Evolutionary conservation across 2,888 invertebrate genomes (phyloP), one percentile per base, ranked within the genome.

Genomic region (Axea sp.): DNA sequence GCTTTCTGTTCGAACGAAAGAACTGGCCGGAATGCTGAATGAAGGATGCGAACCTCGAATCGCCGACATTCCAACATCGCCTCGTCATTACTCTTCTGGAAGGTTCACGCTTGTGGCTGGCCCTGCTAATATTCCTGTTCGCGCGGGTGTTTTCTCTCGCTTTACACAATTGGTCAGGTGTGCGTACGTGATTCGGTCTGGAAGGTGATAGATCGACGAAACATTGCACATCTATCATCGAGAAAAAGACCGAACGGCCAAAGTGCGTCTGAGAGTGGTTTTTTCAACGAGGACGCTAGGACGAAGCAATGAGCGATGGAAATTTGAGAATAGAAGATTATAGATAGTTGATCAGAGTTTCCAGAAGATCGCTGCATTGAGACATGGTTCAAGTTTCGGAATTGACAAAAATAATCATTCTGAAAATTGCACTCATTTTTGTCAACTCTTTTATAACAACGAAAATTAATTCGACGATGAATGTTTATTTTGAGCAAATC

Each of bases 11-110:
- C 6, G 14, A 30, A n/a, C 28, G 17, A 33, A 49, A 57, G 59
- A 71, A 71, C 37, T 55, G 53, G 68, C 30, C 19, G 62, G 65
- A 76, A 68, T 69, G 65, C 45, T 57, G 60, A 74, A 68, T 69
- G 74, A 76, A 75, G 69, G 73, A 75, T 62, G 62, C 55, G 75
- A 62, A 73, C 39, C 65, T 76, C 60, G 53, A 75, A 77, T 75
- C 51, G 77, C 69, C 77, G 77, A 76, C 78, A 78, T 78, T 79
- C 76, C 76, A 69, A 75, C 60, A 64, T 75, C 74, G 74, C 65
- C 72, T 74, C 68, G 60, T 72, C 72, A 76, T 76, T 76, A 76
- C 65, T 76, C 76, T 76, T 75, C 69, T 60, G 39, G 60, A 59
- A 69, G 59, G 73, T 64, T 68, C 49, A 57, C 43, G 57, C 68